Percentiles rank a stretch among this genome's conserved stretches.
phyloP scores from a whole-genome alignment of 1,140 invertebrate species.

The Drosophila ogumai region DNA sequence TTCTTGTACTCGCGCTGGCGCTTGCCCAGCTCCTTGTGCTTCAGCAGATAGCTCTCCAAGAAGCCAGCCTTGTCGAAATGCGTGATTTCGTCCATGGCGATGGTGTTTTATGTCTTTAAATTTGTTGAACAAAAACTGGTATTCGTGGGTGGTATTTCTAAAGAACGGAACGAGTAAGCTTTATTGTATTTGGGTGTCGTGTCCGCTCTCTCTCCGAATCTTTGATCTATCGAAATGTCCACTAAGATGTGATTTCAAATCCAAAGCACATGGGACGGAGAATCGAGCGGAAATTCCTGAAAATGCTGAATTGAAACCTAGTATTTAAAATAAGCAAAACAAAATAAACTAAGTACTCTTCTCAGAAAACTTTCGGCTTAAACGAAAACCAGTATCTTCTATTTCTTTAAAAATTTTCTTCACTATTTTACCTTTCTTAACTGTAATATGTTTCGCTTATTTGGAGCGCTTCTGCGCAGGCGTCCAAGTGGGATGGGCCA shows the following conservation, averaged over 20 bases:
- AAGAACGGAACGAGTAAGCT: neutral
- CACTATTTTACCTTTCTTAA: neutral
- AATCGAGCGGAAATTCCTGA: no score
- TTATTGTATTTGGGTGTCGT: neutral
- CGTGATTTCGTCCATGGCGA: conserved; percentile 45
- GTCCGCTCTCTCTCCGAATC: conserved; percentile 34
- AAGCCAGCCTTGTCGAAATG: conserved; percentile 64
- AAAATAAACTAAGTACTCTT: neutral
- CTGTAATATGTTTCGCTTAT: neutral
- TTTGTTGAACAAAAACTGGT: conserved; percentile 5
- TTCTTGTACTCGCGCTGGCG: conserved; percentile 81
- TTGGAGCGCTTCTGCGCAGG: neutral
- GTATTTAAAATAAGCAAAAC: neutral
- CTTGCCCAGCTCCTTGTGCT: conserved; percentile 75
- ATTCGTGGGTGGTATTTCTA: neutral
- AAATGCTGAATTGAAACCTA: neutral
- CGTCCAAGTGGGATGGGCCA: no score
- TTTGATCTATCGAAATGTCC: conserved; percentile 12
- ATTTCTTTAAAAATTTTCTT: neutral
- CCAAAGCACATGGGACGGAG: neutral
- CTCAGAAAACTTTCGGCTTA: neutral
- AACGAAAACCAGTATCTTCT: neutral
- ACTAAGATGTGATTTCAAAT: neutral
- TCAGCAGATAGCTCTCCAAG: conserved; percentile 64
- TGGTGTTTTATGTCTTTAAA: neutral